Evolutionary conservation across 1,140 invertebrate species (phyloP).

Genomic region (Reticulitermes speratus): DNA sequence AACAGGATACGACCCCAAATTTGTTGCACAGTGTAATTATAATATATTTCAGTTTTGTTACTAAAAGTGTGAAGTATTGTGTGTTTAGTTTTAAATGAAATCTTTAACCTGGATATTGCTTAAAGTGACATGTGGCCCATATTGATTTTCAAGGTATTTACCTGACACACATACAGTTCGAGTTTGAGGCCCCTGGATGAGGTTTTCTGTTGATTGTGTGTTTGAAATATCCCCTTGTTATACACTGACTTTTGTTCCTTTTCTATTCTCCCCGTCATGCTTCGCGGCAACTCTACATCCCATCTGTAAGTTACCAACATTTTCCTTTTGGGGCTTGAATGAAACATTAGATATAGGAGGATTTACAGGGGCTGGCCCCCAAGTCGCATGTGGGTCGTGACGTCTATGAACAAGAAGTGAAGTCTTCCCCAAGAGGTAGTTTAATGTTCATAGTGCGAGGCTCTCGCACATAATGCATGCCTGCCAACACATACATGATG

Average conservation of each 20-base stretch:
- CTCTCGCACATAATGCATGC: neutral
- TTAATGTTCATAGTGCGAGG: neutral
- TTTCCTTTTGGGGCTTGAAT: neutral
- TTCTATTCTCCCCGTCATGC: neutral
- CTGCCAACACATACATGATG: neutral
- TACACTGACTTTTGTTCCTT: neutral
- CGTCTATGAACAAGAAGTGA: neutral
- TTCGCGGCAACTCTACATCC: neutral
- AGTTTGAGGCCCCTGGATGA: too few species aligned
- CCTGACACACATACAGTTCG: too few species aligned
- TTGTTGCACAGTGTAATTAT: too few species aligned
- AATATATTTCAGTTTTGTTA: too few species aligned
- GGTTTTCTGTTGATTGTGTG: too few species aligned
- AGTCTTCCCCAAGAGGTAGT: neutral
- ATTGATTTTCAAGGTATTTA: too few species aligned
- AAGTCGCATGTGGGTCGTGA: neutral
- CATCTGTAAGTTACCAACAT: constrained; percentile 7
- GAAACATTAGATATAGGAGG: neutral
- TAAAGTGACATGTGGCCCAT: too few species aligned
- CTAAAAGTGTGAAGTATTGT: too few species aligned
- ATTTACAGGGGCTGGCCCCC: constrained; percentile 11
- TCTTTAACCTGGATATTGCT: too few species aligned
- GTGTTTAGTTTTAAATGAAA: too few species aligned
- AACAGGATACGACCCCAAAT: too few species aligned
- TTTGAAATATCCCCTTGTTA: too few species aligned